Percentiles rank a stretch among this genome's conserved stretches.
Conservation (phyloP, 1,140 invertebrate species). For the Bombus vancouverensis region DNA sequence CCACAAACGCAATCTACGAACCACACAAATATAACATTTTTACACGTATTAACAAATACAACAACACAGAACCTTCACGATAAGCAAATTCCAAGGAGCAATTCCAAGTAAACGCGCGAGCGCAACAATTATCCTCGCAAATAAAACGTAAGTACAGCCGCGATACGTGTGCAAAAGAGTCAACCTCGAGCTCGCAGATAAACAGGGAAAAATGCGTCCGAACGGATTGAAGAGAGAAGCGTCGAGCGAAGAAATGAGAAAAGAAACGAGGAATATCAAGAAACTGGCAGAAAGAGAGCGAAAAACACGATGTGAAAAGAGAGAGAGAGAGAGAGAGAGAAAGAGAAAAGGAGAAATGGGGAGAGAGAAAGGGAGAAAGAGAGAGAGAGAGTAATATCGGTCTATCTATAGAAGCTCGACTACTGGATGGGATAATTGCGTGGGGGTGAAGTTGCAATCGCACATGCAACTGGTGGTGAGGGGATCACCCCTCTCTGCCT, state of each 20-base stretch:
- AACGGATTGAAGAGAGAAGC: neutral
- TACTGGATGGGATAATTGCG: conserved; percentile 74
- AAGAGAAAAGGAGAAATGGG: neutral
- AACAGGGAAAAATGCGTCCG: conserved; percentile 35
- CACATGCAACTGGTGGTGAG: conserved; percentile 73
- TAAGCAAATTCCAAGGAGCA: neutral
- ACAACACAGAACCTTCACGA: too few relatives aligned
- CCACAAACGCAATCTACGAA: too few relatives aligned
- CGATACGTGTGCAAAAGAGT: neutral
- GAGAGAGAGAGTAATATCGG: conserved; percentile 34
- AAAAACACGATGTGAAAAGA: conserved; percentile 4
- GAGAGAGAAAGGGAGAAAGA: neutral
- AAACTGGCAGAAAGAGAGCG: neutral
- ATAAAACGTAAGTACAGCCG: neutral
- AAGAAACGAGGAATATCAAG: neutral
- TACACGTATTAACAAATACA: neutral
- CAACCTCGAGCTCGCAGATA: conserved; percentile 10
- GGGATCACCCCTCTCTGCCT: conserved; percentile 15
- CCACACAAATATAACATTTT: neutral
- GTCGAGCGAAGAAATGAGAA: too few relatives aligned
- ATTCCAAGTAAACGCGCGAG: neutral
- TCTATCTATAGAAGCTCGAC: conserved; percentile 77
- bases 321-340: neutral
- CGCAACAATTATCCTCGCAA: neutral
- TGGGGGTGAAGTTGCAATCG: conserved; percentile 76